phyloP scores from a whole-genome alignment of 2,113 vertebrate genomes.

The Rhegmatorhina hoffmannsi region DNA sequence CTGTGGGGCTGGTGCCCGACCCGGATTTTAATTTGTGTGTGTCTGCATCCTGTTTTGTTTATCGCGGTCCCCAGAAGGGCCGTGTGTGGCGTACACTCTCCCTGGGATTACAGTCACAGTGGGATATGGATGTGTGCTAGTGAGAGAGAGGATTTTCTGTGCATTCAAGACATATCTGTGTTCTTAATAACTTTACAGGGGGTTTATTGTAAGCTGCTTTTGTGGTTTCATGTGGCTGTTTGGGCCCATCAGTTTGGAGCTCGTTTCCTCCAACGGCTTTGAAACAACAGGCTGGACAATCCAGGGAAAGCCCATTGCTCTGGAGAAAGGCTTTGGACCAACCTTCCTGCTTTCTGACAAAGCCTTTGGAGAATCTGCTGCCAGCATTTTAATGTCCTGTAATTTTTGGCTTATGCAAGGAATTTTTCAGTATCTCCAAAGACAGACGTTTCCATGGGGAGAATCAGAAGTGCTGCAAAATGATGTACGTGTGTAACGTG shows the following conservation, averaged over 20 bases:
- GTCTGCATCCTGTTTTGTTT: neutral
- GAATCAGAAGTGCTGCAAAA: neutral
- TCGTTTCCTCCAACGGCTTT: neutral
- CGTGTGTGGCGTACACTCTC: accelerated
- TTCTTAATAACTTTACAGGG: constrained; percentile 32
- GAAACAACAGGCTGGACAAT: neutral
- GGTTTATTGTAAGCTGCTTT: constrained; percentile 52
- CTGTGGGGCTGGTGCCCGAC: neutral
- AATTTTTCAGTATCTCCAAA: neutral
- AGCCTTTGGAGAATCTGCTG: neutral
- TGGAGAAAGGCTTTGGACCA: neutral
- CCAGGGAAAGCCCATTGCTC: neutral
- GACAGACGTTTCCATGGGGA: neutral
- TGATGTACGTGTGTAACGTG: neutral
- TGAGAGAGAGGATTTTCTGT: constrained; percentile 46
- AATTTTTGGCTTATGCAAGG: neutral
- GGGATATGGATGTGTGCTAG: neutral
- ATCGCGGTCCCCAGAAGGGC: accelerated
- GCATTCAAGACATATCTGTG: constrained; percentile 12
- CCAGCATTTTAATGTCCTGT: neutral
- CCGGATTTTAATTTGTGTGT: neutral
- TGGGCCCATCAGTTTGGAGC: neutral
- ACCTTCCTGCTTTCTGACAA: neutral
- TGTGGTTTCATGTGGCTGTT: neutral
- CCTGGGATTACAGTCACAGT: neutral